phyloP scores from a whole-genome alignment of 1,140 invertebrate species.

The Drosophila watanabei region DNA sequence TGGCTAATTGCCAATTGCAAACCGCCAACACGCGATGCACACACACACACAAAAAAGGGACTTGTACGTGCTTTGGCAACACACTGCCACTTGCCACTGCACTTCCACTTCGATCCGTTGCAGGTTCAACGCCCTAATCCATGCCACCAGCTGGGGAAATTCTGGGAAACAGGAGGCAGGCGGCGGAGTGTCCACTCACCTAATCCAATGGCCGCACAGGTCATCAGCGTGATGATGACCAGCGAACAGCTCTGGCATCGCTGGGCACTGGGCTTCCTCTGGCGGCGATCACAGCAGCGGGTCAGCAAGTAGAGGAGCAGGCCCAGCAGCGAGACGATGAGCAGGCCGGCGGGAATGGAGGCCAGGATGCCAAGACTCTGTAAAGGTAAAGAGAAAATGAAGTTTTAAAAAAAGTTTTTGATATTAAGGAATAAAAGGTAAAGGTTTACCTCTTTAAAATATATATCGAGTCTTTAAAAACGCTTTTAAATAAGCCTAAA shows the following conservation, averaged over 20 bases:
- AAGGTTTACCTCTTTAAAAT: no score
- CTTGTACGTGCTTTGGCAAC: conserved; percentile 31
- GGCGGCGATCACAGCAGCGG: conserved; percentile 96
- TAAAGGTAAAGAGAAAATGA: conserved; percentile 10
- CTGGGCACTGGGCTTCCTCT: conserved; percentile 91
- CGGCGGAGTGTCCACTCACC: no score
- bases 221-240: conserved; percentile 93
- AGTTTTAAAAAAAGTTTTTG: neutral
- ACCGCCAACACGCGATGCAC: conserved; percentile 42
- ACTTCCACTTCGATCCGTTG: conserved; percentile 9
- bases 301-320: conserved; percentile 96
- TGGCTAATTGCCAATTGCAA: conserved; percentile 76
- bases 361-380: conserved; percentile 96
- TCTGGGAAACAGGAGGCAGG: neutral
- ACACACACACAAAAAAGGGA: conserved; percentile 7
- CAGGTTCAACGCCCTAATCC: conserved; percentile 55
- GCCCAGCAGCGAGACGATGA: conserved; percentile 94
- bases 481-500: neutral
- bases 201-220: conserved; percentile 91
- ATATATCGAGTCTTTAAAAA: neutral
- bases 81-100: neutral
- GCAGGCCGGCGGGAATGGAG: conserved; percentile 95
- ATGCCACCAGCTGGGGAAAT: neutral
- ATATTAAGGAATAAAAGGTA: neutral
- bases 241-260: conserved; percentile 91